Evolutionary conservation across 2,113 vertebrate genomes (phyloP), one percentile per base, ranked within the genome.

Genomic region (Cepphus grylle): DNA sequence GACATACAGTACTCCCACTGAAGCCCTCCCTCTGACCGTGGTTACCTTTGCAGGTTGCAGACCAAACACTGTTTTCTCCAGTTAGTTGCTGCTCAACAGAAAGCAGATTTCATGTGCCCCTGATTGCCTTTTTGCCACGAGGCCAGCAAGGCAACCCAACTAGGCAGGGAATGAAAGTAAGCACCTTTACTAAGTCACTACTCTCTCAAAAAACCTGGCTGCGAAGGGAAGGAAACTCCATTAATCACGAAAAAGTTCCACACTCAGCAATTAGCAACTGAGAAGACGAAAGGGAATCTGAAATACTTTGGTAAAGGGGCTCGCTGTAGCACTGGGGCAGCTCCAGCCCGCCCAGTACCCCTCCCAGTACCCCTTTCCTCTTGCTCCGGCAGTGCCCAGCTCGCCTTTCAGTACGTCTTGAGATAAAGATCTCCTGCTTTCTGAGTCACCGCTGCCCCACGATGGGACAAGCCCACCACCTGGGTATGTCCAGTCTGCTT

Each of bases 401-500:
- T 65, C 1, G 1, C 16, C 18, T 76, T 81, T 85, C 1, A 0
- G 52, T 49, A 43, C 11, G 55, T 22, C 32, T 29, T 18, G 36
- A 92, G 92, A 73, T 80, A 78, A 30, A 81, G 38, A 78, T 83
- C 73, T 91, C 4, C 76, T 45, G 26, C 32, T 69, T 49, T 93
- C 40, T 91, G 91, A 96, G 84, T 82, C 89, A 96, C 71, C 20
- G 5, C 15, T 65, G 72, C 72, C 61, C 20, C 1, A 1, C 9
- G 8, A 58, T 29, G 84, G 93, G 91, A 56, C 83, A 27, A 89
- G 73, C 66, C 67, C 11, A 10, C 17, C 15, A 7, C 59, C 77
- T 8, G 81, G 93, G 87, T 95, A 90, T 89, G 73, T 77, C 93
- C 95, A 91, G 81, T 21, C 32, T 66, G 42, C 82, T 26, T 40